Percentiles rank a stretch among this genome's conserved stretches.
phyloP scores from a whole-genome alignment of 2,888 invertebrate species.

The Hymenopus coronatus region DNA sequence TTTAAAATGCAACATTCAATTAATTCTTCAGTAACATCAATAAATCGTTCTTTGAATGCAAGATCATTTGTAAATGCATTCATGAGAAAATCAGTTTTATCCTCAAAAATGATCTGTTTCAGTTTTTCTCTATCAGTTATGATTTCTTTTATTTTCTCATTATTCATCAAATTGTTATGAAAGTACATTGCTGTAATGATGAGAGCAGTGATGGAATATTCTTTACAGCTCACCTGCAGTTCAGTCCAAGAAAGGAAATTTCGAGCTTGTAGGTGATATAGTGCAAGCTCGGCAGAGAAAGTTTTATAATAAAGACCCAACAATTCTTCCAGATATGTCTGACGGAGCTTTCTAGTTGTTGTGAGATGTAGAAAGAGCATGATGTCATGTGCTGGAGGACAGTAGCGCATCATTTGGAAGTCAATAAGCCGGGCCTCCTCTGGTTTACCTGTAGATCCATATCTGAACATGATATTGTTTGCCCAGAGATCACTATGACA shows the following conservation, averaged over 20 bases:
- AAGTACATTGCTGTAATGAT: too few species aligned
- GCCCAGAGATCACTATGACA: neutral
- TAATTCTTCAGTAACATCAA: too few species aligned
- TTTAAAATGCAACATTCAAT: too few species aligned
- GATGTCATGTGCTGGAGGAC: slow-evolving; percentile 2
- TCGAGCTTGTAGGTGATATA: neutral
- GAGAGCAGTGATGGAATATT: neutral
- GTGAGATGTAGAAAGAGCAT: neutral
- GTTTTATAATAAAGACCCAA: neutral
- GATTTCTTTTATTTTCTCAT: too few species aligned
- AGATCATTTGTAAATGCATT: too few species aligned
- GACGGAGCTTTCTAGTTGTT: neutral
- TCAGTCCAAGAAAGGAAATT: neutral
- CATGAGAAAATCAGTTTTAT: too few species aligned
- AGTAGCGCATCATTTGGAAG: slow-evolving; percentile 1
- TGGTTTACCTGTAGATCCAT: neutral
- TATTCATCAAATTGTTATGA: too few species aligned
- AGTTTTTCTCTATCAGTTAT: too few species aligned
- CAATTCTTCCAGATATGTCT: neutral
- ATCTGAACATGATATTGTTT: neutral
- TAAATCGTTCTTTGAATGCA: too few species aligned
- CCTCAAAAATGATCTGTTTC: too few species aligned
- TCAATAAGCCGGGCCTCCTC: slow-evolving; percentile 2
- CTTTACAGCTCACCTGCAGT: neutral
- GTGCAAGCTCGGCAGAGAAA: neutral